Evolutionary conservation across 2,888 invertebrate genomes (phyloP), one percentile per base, ranked within the genome.

Genomic region (Mactromeris polynyma): DNA sequence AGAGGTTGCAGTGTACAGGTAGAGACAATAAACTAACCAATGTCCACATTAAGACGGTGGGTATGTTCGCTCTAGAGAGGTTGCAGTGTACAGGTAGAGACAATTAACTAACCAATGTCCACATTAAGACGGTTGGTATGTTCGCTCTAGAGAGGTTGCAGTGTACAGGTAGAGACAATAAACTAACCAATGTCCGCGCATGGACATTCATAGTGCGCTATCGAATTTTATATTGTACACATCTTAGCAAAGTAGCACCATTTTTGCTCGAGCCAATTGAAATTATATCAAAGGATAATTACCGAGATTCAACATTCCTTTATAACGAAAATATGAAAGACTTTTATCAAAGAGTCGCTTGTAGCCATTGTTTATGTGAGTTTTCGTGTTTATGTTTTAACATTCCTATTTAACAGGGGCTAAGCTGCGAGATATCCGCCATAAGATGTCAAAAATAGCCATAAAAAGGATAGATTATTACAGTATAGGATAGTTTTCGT

Each of bases 311-410:
- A 26, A 58, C 82, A 82, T 83, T 83, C 83, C 83, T 73, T 1
- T n/a, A 83, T 83, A 83, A 46, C 73, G 73, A 73, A 69, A 84
- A 54, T 84, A 54, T 33, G 26, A 33, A 33, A 77, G 26, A 54
- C 40, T 38, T 51, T 78, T 84, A 84, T 73, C 81, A 80, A 80
- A 86, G 86, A 69, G 40, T 33, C 19, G 64, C 64, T 81, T 51
- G 69, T 51, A 58, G 46, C 36, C 86, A 69, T 26, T 86, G 86
- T 86, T 86, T 86, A 86, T 46, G n/a, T 42, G 31, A 73, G 81
- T 85, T 81, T 81, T 51, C 81, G 26, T 86, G 81, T 81, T 81
- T 86, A 81, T 73, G 73, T 81, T 86, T 86, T 86, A 42, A 86
- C 86, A 86, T 86, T 86, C 86, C 86, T 81, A 54, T 69, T 86